Base-by-base conservation (phyloP, 2,888 invertebrate genomes). In the Ectropis crepuscularia region DNA sequence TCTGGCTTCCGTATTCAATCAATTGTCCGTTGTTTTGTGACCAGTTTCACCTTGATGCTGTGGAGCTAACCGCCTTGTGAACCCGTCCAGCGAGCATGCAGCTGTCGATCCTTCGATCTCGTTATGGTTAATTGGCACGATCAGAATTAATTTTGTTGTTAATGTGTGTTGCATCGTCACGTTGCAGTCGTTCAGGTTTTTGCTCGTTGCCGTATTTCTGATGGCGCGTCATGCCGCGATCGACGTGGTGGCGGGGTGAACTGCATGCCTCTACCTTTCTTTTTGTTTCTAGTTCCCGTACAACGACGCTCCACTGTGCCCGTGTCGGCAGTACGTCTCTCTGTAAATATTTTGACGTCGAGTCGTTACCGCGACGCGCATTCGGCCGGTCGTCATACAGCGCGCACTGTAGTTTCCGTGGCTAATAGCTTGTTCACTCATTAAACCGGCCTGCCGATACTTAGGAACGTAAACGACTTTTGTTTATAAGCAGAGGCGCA, bases 401-500 rank as follows among this genome's bases (percentile, higher is more conserved):
- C 7, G 41, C 47, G 8, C 12, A 47, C 12, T 16, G 47, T 53
- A 54, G 73, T 79, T 81, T 74, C 77, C 76, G 73, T 75, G 77
- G 80, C 83, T 80, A 79, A 76, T 76, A 72, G 37, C 28, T 12
- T 37, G 46, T 74, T 74, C 75, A 74, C 77, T 74, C 74, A 79
- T 75, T 78, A 76, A 79, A 78, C 80, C 76, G 73, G 72, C 74
- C 74, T 71, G 72, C 73, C 71, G 71, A 72, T 76, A 69, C 72
- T 67, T 68, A 74, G 70, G 65, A 70, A 82, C 72, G 79, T 77
- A 78, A 82, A 74, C 79, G 70, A 75, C 74, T 73, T 75, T 85
- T 87, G 88, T 90, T 89, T 89, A 86, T 87, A 90, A 86, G 81
- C 85, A 80, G 80, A 78, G 79, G 79, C 78, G 78, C 73, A 69